Evolutionary conservation across 2,888 invertebrate species (phyloP).

Genomic region (Noctua pronuba): DNA sequence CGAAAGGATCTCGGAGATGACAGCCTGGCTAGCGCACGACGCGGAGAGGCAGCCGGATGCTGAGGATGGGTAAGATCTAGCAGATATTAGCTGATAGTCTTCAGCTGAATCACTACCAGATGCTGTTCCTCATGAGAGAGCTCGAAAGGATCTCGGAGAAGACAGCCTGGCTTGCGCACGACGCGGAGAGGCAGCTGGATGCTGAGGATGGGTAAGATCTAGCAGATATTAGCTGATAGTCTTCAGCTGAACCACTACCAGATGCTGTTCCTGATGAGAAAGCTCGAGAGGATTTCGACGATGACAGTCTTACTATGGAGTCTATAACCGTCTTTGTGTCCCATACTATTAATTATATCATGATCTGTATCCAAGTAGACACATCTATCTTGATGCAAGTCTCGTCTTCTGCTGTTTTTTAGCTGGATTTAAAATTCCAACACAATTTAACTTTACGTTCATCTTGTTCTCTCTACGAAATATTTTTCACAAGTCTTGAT

Average conservation of each 20-base stretch:
- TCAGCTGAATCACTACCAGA: slow-evolving; percentile 98
- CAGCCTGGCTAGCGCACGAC: slow-evolving; percentile 95
- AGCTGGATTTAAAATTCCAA: no score
- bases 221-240: slow-evolving; percentile 70
- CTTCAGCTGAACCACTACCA: slow-evolving; percentile 98
- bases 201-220: slow-evolving; percentile 80
- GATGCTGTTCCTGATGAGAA: slow-evolving; percentile 95
- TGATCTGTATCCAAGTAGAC: no score
- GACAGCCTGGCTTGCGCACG: slow-evolving; percentile 94
- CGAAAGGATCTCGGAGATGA: slow-evolving; percentile 95
- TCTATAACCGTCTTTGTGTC: no score
- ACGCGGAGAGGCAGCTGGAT: slow-evolving; percentile 92
- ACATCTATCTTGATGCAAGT: no score
- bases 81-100: slow-evolving; percentile 82
- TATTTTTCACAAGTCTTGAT: no score
- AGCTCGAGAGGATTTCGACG: slow-evolving; percentile 95
- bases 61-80: slow-evolving; percentile 78
- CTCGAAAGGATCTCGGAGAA: slow-evolving; percentile 95
- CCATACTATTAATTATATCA: no score
- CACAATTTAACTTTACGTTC: no score
- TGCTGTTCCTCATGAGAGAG: slow-evolving; percentile 96
- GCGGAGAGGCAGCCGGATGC: slow-evolving; percentile 92
- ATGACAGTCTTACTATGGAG: slow-evolving; percentile 87
- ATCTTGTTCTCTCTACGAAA: no score
- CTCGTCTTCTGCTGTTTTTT: no score